Base-by-base conservation (phyloP, 1,140 invertebrate species). In the Chymomyza costata region DNA sequence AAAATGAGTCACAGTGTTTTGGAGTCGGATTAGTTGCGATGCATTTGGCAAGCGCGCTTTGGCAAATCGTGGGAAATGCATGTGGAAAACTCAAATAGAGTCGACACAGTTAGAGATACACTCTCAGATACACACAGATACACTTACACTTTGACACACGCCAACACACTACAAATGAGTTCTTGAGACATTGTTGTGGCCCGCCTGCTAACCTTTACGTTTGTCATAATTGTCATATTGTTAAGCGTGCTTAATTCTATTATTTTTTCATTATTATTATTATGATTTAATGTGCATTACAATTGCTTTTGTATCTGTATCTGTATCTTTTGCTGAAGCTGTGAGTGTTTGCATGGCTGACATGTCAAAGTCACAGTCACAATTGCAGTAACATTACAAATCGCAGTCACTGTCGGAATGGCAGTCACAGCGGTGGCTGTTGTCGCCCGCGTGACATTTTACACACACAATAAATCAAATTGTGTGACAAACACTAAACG, bases 381-480 rank as follows among this genome's bases (percentile, higher is more conserved):
- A 41, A 3, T 49, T 52, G 45, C 46, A 56, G 58, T 46, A 61
- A n/a, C n/a, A n/a, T n/a, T n/a, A n/a, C n/a, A n/a, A n/a, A n/a
- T n/a, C n/a, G n/a, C n/a, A n/a, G n/a, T n/a, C n/a, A n/a, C n/a
- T n/a, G n/a, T n/a, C n/a, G n/a, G n/a, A n/a, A 58, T 64, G 50
- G 53, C 60, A 62, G 21, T 64, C 60, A 51, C 62, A 65, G 63
- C 63, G 73, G 67, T 80, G 59, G 73, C 73, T 78, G 73, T 78
- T 78, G 73, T 78, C 73, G 61, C 73, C 64, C 45, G 73, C 48
- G 53, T 76, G 73, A 78, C 73, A 78, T 73, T 80, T 80, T 64
- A 78, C 73, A 78, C 73, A 78, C 67, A 73, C 73, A 71, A 78
- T 78, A 78, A 78, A 78, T 78, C 73, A 78, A 55, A 64, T 32